Conservation (phyloP, 2,888 invertebrate genomes). For the Lycia hirtaria region DNA sequence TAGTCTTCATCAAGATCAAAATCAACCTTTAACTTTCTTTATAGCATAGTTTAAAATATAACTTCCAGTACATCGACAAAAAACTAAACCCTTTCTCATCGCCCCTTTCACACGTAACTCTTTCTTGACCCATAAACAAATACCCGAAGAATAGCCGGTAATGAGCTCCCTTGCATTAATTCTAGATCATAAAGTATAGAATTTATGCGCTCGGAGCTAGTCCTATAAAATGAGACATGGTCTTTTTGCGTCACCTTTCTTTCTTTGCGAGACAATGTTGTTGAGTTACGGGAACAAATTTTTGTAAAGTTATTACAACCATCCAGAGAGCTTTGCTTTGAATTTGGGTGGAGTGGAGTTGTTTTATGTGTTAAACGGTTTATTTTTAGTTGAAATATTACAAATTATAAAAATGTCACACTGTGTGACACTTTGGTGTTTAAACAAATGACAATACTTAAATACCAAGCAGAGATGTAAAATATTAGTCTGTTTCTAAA, state of each 20-base stretch:
- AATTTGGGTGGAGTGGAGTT: conserved; percentile 54
- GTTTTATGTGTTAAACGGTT: background rate
- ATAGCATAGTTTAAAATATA: conserved; percentile 13
- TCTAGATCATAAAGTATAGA: conserved; percentile 81
- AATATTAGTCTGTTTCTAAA: too few species aligned
- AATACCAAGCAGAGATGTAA: too few species aligned
- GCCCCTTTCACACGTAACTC: conserved; percentile 77
- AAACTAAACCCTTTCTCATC: conserved; percentile 50
- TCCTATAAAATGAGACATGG: conserved; percentile 82
- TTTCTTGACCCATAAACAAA: conserved; percentile 82
- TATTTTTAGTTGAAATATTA: background rate
- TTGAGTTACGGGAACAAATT: conserved; percentile 75
- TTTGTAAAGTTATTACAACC: conserved; percentile 57
- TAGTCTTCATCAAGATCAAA: background rate
- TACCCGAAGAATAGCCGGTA: conserved; percentile 80
- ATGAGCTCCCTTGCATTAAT: conserved; percentile 78
- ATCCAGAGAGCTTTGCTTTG: conserved; percentile 39
- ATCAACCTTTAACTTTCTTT: background rate
- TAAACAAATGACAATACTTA: too few species aligned
- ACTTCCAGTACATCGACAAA: conserved; percentile 20
- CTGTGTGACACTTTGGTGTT: too few species aligned
- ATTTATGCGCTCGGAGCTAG: conserved; percentile 73
- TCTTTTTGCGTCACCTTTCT: conserved; percentile 65
- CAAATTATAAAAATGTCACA: too few species aligned
- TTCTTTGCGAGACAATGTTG: conserved; percentile 69